Base-by-base conservation (phyloP, 2,113 vertebrate species). In the Lonchura striata region DNA sequence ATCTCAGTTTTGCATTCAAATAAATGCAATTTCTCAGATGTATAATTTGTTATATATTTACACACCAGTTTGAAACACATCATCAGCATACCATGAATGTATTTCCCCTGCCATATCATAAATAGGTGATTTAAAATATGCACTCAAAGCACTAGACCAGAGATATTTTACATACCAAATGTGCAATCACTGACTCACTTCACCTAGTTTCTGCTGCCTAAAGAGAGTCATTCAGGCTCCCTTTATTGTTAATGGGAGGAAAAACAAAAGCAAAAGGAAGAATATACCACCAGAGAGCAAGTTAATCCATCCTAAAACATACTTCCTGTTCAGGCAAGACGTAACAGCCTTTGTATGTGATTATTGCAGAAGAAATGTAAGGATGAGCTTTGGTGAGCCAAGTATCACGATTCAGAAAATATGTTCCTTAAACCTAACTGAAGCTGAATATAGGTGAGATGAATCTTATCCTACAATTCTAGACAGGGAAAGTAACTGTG, bases 101-200 rank as follows among this genome's bases (percentile, higher is more conserved):
- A 61, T 53, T 80, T 88, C 41, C 52, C 27, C 77, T 70, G 56
- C n/a, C 30, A 13, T 59, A 77, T 53, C 9, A 0, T 46, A 84
- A 84, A 79, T 30, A 7, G 1, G 25, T 91, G 56, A 54, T 94
- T 91, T 81, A 33, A 81, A 93, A 91, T 27, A 82, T 7, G 54
- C 44, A 79, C 52, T 74, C 47, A 64, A 85, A 93, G 65, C 57
- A 71, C 56, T 47, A 83, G 65, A 84, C 27, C 37, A 75, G 65
- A 82, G 77, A 24, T 52, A 76, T 22, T 94, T 91, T 85, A 91
- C 64, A 92, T 68, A 87, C 21, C 42, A 82, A 92, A 91, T 65
- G 59, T 53, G 57, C 53, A 95, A 82, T 56, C 74, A 92, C 21
- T 20, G 75, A 95, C 82, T 88, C 78, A 93, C 35, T 94, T 96